Base-by-base conservation (phyloP, 2,888 invertebrate genomes). In the Andricus curvator region DNA sequence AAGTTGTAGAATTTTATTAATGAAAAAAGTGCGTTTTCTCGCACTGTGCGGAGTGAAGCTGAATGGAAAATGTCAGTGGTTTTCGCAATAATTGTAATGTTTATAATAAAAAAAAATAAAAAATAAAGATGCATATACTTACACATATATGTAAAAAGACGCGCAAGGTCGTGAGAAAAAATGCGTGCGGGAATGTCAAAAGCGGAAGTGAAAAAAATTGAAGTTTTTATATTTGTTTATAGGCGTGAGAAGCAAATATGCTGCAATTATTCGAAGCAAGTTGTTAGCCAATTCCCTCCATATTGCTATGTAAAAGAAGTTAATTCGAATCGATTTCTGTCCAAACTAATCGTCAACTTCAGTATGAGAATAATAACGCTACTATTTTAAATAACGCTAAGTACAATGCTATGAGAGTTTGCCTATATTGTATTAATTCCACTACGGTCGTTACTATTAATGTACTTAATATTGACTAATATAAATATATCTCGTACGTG, bases 201-300 rank as follows among this genome's bases (percentile, higher is more conserved):
- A 78, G 62, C 51, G 78, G 44, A 4, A 65, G 56, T 79, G 48
- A 78, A 80, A 48, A 70, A 76, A 87, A 78, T 86, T 84, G 82
- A 88, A 82, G 86, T 90, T 90, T 92, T 92, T 91, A 91, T 90
- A 91, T 91, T 91, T 90, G 89, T 92, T 92, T 90, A 91, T 92
- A 91, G 88, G 86, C 89, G 88, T 87, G 90, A 86, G 89, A 87
- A 85, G 85, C 29, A 44, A 77, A 56, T 77, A 87, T 86, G 89
- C 84, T 88, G 88, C 87, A 88, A 88, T 88, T 85, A 84, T 88
- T 88, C 88, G 87, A 89, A 87, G 77, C 88, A 90, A 88, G 88
- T 91, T 91, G 89, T 92, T 92, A 91, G 92, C 89, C 86, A 90
- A 92, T 91, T 92, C 92, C 92, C 92, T 92, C 92, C 92, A 92